Evolutionary conservation across 1,140 invertebrate species (phyloP), one percentile per base, ranked within the genome.

Genomic region (Hycleus phaleratus): DNA sequence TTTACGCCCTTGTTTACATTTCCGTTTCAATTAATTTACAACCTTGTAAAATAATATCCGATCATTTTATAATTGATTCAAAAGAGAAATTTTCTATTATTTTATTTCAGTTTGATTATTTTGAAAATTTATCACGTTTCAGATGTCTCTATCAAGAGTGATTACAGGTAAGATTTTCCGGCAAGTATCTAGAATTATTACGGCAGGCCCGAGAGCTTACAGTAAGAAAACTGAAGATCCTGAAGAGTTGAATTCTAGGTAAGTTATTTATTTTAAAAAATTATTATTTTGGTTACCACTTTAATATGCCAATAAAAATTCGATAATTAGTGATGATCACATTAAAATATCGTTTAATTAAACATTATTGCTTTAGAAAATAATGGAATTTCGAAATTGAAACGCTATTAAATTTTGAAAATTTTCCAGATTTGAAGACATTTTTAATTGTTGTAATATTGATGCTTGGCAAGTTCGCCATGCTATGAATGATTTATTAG

Each of bases 381-480:
- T 32, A 5, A 32, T 32, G 32, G 10, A 3, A 6, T 42, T 42
- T 6, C 40, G 10, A 42, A 42, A 42, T 42, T 47, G 3, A n/a
- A 18, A 18, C 18, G 18, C 18, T 1, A 18, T 18, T 18, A 18
- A 18, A 18, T 18, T 18, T 18, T 18, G 18, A 18, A 18, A 26
- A 12, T 40, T 57, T 65, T 46, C 49, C 7, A 72, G 71, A 60
- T 73, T 70, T 56, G 65, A 68, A 44, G 65, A 65, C 49, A 67
- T 68, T 53, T 83, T 88, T 69, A 81, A 76, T 62, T 67, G 79
- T 38, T 71, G 75, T 10, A 81, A 88, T 51, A 82, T 86, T 65
- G 86, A 88, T 73, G 81, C 80, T 38, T 88, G 86, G 86, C 83
- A 85, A 64, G 71, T 86, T 32, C 75, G 86, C 32, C 68, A 78